These are phyloP conservation scores for Platerodrilus igneus DNA, from an alignment of 2,888 invertebrate species.

Conservation along the genomic window DNA sequence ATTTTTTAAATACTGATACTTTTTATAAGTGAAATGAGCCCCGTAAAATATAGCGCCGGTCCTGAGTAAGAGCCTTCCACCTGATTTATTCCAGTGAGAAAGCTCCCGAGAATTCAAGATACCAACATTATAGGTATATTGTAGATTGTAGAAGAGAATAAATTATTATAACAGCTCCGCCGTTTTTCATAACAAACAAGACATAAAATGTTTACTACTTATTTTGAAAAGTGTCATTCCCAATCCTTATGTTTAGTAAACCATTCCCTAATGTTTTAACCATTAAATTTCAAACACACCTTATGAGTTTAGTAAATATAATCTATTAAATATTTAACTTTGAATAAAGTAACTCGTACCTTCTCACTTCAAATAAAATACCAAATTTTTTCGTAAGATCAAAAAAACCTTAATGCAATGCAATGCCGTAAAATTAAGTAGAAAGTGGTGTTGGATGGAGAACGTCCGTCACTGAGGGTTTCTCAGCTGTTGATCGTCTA, in stretches of 20 bases:
- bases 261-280: conserved; percentile 39
- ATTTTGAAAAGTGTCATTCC: conserved; percentile 49
- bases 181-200: conserved; percentile 42
- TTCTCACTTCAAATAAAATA: too few species aligned
- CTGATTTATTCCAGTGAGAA: too few species aligned
- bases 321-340: conserved; percentile 26
- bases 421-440: conserved; percentile 21
- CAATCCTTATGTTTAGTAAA: conserved; percentile 47
- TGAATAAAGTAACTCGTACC: too few species aligned
- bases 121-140: too few species aligned
- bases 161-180: conserved; percentile 33
- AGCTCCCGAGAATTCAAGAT: too few species aligned
- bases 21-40: too few species aligned
- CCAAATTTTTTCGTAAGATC: too few species aligned
- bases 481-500: conserved; percentile 36
- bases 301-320: conserved; percentile 41
- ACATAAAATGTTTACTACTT: conserved; percentile 43
- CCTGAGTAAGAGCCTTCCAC: too few species aligned
- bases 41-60: too few species aligned
- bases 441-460: conserved; percentile 22
- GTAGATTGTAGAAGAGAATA: too few species aligned
- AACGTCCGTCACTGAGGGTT: conserved; percentile 18
- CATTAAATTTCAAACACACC: conserved; percentile 42
- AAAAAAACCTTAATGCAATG: conserved; percentile 6
- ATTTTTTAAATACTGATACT: too few species aligned